These are phyloP conservation scores for Falco punctatus DNA, from an alignment of 2,113 vertebrate genomes.

Conservation along the genomic window DNA sequence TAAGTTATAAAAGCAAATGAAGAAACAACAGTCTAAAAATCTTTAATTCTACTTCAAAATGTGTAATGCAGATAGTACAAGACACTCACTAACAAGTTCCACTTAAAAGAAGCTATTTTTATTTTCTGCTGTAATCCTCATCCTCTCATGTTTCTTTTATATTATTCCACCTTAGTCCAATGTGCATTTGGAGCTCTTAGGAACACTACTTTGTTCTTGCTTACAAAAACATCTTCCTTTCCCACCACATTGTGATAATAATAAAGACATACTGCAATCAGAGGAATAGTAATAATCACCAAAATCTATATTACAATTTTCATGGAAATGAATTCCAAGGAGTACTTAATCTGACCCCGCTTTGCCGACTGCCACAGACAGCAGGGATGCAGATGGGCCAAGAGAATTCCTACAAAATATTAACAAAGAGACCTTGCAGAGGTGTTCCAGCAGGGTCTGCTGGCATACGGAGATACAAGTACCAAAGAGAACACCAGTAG, in stretches of 20 bases:
- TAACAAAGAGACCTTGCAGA: not conserved
- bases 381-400: not conserved
- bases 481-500: not conserved
- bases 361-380: not conserved
- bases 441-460: not conserved
- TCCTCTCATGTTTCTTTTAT: not conserved
- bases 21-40: not conserved
- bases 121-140: not conserved
- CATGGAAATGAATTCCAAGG: not conserved
- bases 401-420: not conserved
- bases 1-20: constrained; percentile 5
- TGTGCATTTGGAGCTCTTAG: not conserved
- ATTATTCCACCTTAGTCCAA: constrained; percentile 18
- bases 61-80: not conserved
- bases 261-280: not conserved
- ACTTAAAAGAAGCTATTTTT: not conserved
- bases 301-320: not conserved
- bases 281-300: not conserved
- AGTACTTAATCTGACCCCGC: not conserved
- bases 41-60: not conserved
- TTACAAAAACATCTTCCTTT: not conserved
- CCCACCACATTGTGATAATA: not conserved
- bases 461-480: not conserved
- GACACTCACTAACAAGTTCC: not conserved
- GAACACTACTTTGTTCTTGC: not conserved